These are phyloP conservation scores for Erpetoichthys calabaricus DNA, from an alignment of 2,797 vertebrate genomes.

Conservation along the genomic window DNA sequence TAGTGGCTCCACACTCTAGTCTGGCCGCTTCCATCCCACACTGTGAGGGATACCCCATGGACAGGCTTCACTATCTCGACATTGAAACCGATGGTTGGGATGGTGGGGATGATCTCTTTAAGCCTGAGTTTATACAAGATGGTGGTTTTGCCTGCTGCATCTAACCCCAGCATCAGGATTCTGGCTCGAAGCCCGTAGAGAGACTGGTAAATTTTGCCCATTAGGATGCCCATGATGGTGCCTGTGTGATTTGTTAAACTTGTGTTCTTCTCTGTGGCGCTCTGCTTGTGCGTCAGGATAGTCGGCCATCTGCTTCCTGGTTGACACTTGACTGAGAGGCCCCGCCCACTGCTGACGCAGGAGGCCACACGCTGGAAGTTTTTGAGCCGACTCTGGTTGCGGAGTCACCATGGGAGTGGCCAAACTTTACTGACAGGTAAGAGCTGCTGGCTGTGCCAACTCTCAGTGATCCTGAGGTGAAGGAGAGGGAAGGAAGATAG, in stretches of 20 bases:
- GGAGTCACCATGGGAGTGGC: no score
- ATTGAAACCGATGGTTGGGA: conserved; percentile 19
- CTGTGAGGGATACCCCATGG: conserved; percentile 16
- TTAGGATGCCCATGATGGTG: conserved; percentile 10
- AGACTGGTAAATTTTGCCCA: conserved; percentile 8
- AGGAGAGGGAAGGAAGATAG: no score
- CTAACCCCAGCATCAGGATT: conserved; percentile 22
- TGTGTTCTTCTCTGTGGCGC: neutral
- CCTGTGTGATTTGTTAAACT: neutral
- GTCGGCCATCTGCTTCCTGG: neutral
- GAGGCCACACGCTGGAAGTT: neutral
- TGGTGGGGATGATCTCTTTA: conserved; percentile 15
- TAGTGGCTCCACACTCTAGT: conserved; percentile 15
- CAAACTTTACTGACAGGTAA: no score
- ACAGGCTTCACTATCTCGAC: conserved; percentile 18
- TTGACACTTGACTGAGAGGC: neutral
- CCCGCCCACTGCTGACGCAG: neutral
- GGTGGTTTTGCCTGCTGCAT: conserved; percentile 24
- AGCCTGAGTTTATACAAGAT: conserved; percentile 22
- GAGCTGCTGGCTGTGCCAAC: no score
- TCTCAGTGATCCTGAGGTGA: no score
- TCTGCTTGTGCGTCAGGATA: neutral
- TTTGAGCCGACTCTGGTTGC: neutral
- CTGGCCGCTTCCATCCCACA: conserved; percentile 21
- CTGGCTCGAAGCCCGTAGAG: conserved; percentile 13